Percentiles rank a stretch among this genome's conserved stretches.
Conservation (phyloP, 2,113 vertebrate genomes). For the Patagioenas fasciata region DNA sequence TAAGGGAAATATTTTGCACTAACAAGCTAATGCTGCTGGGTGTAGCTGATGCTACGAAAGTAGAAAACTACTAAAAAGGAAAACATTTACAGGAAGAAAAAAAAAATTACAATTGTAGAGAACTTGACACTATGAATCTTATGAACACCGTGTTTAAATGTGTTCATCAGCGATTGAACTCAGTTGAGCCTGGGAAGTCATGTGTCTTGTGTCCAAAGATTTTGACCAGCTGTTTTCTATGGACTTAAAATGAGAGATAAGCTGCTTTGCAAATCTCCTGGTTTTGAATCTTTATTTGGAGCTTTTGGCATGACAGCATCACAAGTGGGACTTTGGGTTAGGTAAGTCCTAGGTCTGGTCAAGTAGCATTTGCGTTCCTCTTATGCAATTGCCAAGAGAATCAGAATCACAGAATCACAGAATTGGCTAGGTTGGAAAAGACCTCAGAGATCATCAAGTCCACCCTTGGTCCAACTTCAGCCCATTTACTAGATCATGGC, state of each 20-base stretch:
- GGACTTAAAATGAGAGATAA: neutral
- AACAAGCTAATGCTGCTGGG: neutral
- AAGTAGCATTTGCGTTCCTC: neutral
- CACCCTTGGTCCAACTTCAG: too few species aligned
- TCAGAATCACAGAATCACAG: too few species aligned
- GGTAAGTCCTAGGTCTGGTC: neutral
- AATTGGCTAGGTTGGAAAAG: too few species aligned
- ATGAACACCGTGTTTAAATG: neutral
- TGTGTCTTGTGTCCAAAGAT: neutral
- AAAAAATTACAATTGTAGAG: neutral
- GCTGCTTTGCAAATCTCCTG: neutral
- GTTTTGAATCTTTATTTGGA: neutral
- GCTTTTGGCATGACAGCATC: neutral
- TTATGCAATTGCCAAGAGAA: neutral
- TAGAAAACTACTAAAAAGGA: neutral
- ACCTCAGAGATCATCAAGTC: too few species aligned
- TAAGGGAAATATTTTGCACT: neutral
- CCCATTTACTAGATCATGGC: too few species aligned
- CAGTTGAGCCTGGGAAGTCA: neutral
- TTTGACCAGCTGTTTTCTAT: neutral
- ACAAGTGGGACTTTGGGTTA: neutral
- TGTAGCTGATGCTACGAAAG: neutral
- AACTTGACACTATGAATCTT: neutral
- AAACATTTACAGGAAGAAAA: neutral
- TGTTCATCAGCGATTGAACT: neutral